Conservation (phyloP, 2,113 vertebrate genomes). For the Barbus barbus region DNA sequence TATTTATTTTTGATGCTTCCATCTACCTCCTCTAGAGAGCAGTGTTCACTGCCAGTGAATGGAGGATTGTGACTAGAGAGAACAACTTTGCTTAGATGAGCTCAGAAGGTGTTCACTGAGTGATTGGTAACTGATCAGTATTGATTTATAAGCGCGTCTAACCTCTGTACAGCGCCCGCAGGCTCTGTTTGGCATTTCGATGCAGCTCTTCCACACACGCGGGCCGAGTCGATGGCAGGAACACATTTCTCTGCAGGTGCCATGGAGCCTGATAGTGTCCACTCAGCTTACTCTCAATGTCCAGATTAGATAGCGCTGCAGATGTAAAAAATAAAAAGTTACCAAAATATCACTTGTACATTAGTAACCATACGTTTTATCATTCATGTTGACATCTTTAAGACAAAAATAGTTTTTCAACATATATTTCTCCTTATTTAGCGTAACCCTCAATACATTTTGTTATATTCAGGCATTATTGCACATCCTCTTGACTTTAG, state of each 20-base stretch:
- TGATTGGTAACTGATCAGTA: not conserved
- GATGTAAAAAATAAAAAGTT: too few relatives aligned
- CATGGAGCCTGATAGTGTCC: slow-evolving; percentile 85
- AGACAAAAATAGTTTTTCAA: too few relatives aligned
- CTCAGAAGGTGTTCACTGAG: too few relatives aligned
- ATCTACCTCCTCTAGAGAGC: slow-evolving; percentile 62
- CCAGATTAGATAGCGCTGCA: slow-evolving; percentile 93
- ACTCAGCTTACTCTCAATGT: slow-evolving; percentile 91
- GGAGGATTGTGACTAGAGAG: too few relatives aligned
- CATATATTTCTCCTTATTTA: too few relatives aligned
- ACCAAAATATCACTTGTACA: not conserved
- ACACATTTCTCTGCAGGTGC: slow-evolving; percentile 89
- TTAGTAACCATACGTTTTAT: not conserved
- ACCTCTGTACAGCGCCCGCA: slow-evolving; percentile 86
- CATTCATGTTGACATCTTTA: not conserved
- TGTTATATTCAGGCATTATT: not conserved
- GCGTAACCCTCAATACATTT: not conserved
- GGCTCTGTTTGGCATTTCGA: slow-evolving; percentile 83
- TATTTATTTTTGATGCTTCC: not conserved
- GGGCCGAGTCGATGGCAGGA: slow-evolving; percentile 84
- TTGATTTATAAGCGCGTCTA: slow-evolving; percentile 49
- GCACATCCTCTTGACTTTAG: not conserved
- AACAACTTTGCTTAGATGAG: too few relatives aligned
- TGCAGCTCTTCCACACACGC: slow-evolving; percentile 91
- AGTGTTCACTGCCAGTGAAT: not conserved